Evolutionary conservation across 1,140 invertebrate species (phyloP).

Genomic region (Teleogryllus occipitalis): DNA sequence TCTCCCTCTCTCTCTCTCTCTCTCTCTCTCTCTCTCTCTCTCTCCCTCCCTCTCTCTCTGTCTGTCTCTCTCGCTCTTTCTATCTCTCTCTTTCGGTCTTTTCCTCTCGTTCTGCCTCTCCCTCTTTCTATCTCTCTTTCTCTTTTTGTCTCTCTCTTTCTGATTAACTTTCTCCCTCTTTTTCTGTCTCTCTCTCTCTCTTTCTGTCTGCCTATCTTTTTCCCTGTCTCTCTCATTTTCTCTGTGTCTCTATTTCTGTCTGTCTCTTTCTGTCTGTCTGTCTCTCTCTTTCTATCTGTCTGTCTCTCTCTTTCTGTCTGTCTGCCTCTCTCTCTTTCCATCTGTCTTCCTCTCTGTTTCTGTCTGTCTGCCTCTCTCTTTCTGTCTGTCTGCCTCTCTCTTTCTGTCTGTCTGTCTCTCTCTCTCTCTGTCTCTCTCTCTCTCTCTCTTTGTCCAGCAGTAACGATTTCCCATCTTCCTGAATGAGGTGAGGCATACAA

Average conservation of each 20-base stretch:
- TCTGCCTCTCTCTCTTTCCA: no score
- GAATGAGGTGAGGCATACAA: no score
- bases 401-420: not conserved
- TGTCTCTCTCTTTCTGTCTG: no score
- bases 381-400: not conserved
- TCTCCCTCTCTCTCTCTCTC: no score
- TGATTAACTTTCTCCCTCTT: not conserved
- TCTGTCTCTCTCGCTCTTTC: conserved; percentile 8
- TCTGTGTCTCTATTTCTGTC: no score
- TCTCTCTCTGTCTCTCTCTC: conserved; percentile 10
- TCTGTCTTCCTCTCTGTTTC: no score
- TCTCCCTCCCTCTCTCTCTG: not conserved
- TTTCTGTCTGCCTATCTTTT: not conserved
- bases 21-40: not conserved
- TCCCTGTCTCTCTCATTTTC: not conserved
- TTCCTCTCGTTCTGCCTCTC: not conserved
- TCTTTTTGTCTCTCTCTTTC: conserved; percentile 7
- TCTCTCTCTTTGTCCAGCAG: no score
- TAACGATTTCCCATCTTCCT: no score
- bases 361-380: no score
- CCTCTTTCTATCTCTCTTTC: not conserved
- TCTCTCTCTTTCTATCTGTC: no score
- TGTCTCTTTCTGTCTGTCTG: no score
- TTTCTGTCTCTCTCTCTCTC: conserved; percentile 9
- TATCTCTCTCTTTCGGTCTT: not conserved